Evolutionary conservation across 35 echinoderm and acorn worm genomes (phyloP).

Genomic region (Apostichopus parvimensis): DNA sequence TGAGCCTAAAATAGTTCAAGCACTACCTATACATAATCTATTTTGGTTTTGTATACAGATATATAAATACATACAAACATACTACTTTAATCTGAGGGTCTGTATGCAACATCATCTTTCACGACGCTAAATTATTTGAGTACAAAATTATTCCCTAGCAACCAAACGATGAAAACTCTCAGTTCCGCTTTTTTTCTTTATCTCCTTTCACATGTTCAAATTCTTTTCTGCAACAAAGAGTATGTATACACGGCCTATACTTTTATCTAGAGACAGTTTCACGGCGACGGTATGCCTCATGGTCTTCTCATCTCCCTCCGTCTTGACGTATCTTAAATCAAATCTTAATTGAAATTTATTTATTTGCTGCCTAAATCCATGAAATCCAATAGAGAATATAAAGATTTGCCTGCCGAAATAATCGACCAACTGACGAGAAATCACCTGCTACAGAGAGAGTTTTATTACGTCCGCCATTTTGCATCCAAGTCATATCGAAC

Average conservation of each 20-base stretch:
- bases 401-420: constrained; percentile 12
- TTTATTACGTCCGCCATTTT: constrained; percentile 35
- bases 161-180: background rate
- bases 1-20: no score
- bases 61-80: background rate
- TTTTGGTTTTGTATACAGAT: background rate
- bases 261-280: background rate
- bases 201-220: background rate
- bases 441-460: constrained; percentile 13
- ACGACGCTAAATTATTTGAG: background rate
- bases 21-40: background rate
- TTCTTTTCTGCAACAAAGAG: background rate
- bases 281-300: background rate
- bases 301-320: background rate
- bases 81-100: background rate
- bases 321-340: background rate
- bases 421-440: constrained; percentile 30
- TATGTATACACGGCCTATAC: background rate
- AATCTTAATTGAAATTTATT: background rate
- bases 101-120: background rate
- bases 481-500: constrained; percentile 35
- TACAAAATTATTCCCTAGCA: background rate
- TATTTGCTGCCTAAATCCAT: constrained; percentile 21
- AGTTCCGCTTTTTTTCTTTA: background rate
- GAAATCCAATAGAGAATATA: background rate